phyloP scores from a whole-genome alignment of 2,888 invertebrate genomes.

The Autographa gamma region DNA sequence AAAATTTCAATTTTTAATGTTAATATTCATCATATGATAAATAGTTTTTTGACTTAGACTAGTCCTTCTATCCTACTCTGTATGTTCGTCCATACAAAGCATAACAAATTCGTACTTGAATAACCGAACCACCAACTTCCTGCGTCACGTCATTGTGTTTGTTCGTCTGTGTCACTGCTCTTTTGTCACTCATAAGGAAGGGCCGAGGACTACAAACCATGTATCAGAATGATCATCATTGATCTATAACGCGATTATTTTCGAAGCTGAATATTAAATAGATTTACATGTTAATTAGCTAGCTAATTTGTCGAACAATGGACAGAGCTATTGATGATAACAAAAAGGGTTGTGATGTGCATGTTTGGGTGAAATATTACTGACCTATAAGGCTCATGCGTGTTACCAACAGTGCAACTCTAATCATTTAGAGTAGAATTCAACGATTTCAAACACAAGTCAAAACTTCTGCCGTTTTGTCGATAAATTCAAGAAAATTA shows the following conservation, averaged over 20 bases:
- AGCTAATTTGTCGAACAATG: conserved; percentile 28
- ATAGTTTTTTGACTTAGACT: background rate
- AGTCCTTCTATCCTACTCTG: conserved; percentile 16
- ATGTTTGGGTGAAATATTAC: background rate
- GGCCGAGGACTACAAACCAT: conserved; percentile 61
- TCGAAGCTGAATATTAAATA: conserved; percentile 32
- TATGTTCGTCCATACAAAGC: conserved; percentile 45
- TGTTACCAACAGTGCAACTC: background rate
- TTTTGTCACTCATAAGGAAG: conserved; percentile 75
- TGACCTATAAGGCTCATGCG: background rate
- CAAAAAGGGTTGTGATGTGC: background rate
- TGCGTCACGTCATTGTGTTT: conserved; percentile 62
- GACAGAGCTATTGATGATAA: conserved; percentile 17
- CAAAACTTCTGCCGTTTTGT: no score
- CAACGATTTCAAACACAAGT: background rate
- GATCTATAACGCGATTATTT: conserved; percentile 42
- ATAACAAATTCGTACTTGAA: conserved; percentile 67
- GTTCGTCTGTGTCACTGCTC: conserved; percentile 64
- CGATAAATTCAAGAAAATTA: no score
- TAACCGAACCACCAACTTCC: conserved; percentile 69
- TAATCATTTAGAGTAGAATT: background rate
- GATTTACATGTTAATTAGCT: conserved; percentile 19
- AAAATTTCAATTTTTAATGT: no score
- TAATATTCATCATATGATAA: no score
- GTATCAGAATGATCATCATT: conserved; percentile 63